Evolutionary conservation across 1,140 invertebrate genomes (phyloP), one percentile per base, ranked within the genome.

Genomic region (Littorina saxatilis): DNA sequence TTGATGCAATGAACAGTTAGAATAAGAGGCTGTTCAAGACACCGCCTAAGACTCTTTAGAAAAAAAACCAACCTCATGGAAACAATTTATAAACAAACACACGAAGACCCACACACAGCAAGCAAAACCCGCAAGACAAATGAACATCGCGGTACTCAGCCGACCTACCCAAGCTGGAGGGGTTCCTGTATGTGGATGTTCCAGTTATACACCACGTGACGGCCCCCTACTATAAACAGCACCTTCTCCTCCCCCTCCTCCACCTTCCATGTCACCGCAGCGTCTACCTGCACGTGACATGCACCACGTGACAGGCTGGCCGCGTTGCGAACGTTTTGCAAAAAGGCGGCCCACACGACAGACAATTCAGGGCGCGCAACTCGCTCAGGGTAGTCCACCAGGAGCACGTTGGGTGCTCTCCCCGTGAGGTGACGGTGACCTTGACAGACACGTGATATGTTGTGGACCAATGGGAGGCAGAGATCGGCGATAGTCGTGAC

Each of bases 381-480:
- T 3, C n/a, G 17, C 39, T 78, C 76, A 5, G 76, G 76, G 13
- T 32, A 78, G 27, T 78, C 76, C n/a, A 78, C 76, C 13, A 78
- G 76, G 55, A 78, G 55, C 43, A 78, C 76, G 27, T 78, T 78
- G 55, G 76, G 55, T 0, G 76, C 76, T 43, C 52, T 63, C 55
- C 40, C 40, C 23, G n/a, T 3, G 11, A 2, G 15, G n/a, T 78
- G 76, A 3, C 76, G 32, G 23, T 20, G 20, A 1, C 40, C n/a
- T 27, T 40, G 50, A 35, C 76, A 78, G 1, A 23, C 17, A 15
- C 58, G 55, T 1, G 32, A 2, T 7, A 78, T 29, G 3, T 39
- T 15, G 39, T 63, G 76, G 3, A 78, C 52, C 55, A 43, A 1
- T 11, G 76, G 76, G 0, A 61, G 76, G 37, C 76, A 78, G 37